Evolutionary conservation across 1,140 invertebrate genomes (phyloP).

Genomic region (Calliopsis andreniformis): DNA sequence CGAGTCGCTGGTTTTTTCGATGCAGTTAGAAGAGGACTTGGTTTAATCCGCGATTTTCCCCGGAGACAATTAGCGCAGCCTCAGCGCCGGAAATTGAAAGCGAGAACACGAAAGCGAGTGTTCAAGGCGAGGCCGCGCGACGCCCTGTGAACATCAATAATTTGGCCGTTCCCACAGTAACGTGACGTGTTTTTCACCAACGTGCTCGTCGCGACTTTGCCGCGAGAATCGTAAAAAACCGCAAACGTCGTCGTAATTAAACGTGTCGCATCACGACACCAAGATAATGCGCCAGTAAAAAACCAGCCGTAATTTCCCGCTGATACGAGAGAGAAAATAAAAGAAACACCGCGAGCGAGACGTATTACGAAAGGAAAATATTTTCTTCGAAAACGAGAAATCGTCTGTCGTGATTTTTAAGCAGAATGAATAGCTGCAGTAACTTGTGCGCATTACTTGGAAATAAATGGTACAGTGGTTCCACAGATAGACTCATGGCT

Average conservation of each 20-base stretch:
- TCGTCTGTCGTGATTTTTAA: not conserved
- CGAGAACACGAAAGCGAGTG: not conserved
- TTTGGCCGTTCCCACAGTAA: no score
- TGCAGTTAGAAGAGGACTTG: not conserved
- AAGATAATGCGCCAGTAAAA: not conserved
- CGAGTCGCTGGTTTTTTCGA: no score
- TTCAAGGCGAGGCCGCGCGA: not conserved
- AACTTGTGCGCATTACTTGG: no score
- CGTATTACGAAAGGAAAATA: no score
- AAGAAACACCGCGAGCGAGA: no score
- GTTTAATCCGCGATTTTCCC: constrained; percentile 24
- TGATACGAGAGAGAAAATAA: not conserved
- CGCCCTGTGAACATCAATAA: no score
- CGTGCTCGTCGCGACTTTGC: not conserved
- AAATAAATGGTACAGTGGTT: no score
- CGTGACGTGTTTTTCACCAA: not conserved
- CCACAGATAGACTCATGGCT: no score
- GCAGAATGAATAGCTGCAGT: no score
- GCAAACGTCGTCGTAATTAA: not conserved
- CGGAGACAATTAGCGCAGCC: constrained; percentile 31
- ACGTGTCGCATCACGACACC: not conserved
- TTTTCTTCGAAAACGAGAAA: not conserved
- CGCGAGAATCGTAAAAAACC: not conserved
- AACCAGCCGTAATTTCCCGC: not conserved
- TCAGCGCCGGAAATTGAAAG: not conserved